Evolutionary conservation across 2,888 invertebrate genomes (phyloP), one percentile per base, ranked within the genome.

Genomic region (Pyralis farinalis): DNA sequence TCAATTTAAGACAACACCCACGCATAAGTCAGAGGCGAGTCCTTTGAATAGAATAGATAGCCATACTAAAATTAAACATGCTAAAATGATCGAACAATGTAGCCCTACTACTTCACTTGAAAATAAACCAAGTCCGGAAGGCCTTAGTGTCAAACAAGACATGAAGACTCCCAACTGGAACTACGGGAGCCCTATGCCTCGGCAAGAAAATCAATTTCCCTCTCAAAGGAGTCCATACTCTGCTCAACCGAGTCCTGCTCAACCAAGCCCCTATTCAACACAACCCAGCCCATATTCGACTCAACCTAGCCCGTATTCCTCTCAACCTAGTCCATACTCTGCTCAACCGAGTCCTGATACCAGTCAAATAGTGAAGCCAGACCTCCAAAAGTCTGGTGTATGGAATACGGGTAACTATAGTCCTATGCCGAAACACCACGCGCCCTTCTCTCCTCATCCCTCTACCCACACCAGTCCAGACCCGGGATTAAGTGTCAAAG

Each of bases 301-400:
- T 1, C 86, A 86, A 40, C 86, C 83, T 11, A 86, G 86, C 52
- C 87, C 87, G 0, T 88, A 87, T 47, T 85, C 87, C n/a, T 81
- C 85, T 3, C 86, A 86, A 49, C 85, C 83, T 35, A 87, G 87
- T 53, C 86, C 86, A 0, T 87, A 85, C 49, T 85, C 85, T 2
- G 86, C 87, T 2, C 86, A 86, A 56, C 86, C 86, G 34, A 87
- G 87, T 42, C 87, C 87, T 11, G 87, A 88, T 51, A 88, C 88
- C 31, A 87, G 87, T 51, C 87, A 87, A 63, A 87, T 87, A 37
- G 76, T 78, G 8, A 87, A 87, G 53, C 59, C 75, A 5, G 87
- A 87, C 1, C 55, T 82, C 2, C 87, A 78, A 40, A 88, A 87
- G 46, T 53, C 82, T 1, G 71, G 68, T 33, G 72, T 73, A n/a